phyloP scores from a whole-genome alignment of 2,888 invertebrate species.

The Melipona beecheii region DNA sequence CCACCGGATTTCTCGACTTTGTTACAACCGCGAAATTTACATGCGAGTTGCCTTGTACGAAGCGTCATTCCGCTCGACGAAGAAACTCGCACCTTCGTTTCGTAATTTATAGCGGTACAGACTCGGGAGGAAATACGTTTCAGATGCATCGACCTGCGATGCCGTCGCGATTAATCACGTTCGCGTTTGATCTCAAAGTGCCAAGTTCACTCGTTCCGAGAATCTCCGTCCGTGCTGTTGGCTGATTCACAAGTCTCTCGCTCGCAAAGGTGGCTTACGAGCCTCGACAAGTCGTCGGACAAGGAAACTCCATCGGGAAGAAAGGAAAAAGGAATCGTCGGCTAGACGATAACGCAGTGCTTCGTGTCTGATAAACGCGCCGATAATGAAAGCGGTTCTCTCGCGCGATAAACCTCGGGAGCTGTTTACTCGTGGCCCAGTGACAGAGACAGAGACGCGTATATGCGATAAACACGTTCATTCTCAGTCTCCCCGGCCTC shows the following conservation, averaged over 20 bases:
- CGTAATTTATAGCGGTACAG: neutral
- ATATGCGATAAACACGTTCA: slow-evolving; percentile 42
- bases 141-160: neutral
- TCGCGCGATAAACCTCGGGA: slow-evolving; percentile 49
- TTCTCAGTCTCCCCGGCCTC: slow-evolving; percentile 21
- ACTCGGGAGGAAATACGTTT: neutral
- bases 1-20: neutral
- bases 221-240: neutral
- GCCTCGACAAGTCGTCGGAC: neutral
- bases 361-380: slow-evolving; percentile 56
- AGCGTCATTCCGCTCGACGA: neutral
- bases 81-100: no score
- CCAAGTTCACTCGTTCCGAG: neutral
- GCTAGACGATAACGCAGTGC: slow-evolving; percentile 56
- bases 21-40: neutral
- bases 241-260: slow-evolving; percentile 22
- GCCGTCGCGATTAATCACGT: neutral
- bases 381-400: slow-evolving; percentile 39
- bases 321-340: slow-evolving; percentile 34
- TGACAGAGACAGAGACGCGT: slow-evolving; percentile 41
- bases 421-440: slow-evolving; percentile 59
- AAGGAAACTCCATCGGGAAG: slow-evolving; percentile 16
- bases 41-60: neutral
- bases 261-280: neutral
- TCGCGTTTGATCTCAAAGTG: neutral